Base-by-base conservation (phyloP, 2,888 invertebrate genomes). In the Pseudococcus viburni region DNA sequence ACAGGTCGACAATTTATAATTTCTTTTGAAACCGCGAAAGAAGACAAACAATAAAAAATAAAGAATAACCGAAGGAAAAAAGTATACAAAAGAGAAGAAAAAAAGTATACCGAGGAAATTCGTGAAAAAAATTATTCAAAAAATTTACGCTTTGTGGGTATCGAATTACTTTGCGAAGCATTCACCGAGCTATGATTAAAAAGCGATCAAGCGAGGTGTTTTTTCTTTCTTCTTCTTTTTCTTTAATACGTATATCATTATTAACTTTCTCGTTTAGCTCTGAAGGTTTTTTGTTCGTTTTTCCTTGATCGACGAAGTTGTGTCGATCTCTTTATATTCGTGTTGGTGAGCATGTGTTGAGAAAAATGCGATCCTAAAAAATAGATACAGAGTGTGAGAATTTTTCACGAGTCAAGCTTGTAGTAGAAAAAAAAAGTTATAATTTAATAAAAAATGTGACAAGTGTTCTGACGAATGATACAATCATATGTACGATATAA, bases 1-100 rank as follows among this genome's bases (percentile, higher is more conserved):
- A 77, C n/a, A 42, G 42, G 77, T 77, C 77, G 77, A 42, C n/a
- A n/a, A 17, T 77, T 77, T 77, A 33, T 77, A 77, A 77, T 77
- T 77, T 77, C 39, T 77, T 42, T 77, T 42, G 77, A 77, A 77
- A 77, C 68, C 26, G 15, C 9, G 11, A 15, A 33, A 77, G 17
- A 77, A 77, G 33, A 77, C 39, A 42, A 39, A 77, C 42, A 77
- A 77, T 42, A 9, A 17, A 33, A 12, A 77, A 39, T 39, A 77
- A 83, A 19, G 17, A 83, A 83, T 83, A 73, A 22, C 73, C 73
- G 33, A 12, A 15, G 73, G n/a, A 46, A 83, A 83, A 42, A 77
- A 26, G 6, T 11, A 42, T 42, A 83, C n/a, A 42, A 83, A 46
- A 46, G 19, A 83, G 12, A 46, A 12, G 19, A 26, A 80, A n/a